Evolutionary conservation across 2,797 vertebrate genomes (phyloP), one percentile per base, ranked within the genome.

Genomic region (Parotocinclus haroldoi): DNA sequence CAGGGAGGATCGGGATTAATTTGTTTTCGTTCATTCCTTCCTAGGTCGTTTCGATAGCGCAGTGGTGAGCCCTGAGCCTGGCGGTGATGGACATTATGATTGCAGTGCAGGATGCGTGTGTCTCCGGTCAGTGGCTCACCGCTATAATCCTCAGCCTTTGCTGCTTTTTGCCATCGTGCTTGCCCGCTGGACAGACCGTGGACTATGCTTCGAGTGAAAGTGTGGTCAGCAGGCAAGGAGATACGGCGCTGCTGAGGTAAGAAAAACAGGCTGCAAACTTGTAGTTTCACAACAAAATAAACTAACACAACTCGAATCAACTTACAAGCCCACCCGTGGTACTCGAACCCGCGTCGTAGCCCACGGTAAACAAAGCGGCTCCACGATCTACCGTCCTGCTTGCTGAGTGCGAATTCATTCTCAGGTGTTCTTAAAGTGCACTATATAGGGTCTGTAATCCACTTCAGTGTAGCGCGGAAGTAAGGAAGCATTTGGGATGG

Each of bases 191-290:
- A 86, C 93, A 94, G 87, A 94, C 90, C 81, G 91, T 93, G 88
- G 95, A 98, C 88, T 96, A 92, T 85, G 89, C 94, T 49, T 93
- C 96, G 86, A 88, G 92, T 73, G 93, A 96, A 86, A 95, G 86
- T 83, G 88, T 97, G 93, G 91, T 98, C 84, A 95, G 94, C 91
- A 91, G 94, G 80, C 96, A 98, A 85, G 96, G 96, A 83, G 96
- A 98, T 87, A 96, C 94, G 82, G 95, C 94, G 65, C 88, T 97
- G 68, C 90, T 98, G 81, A 98, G 95, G 96, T 98, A 96, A 73
- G 84, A 71, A 70, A 76, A 55, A 63, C 51, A 49, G 5, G 27
- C 44, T 39, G n/a, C 12, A 36, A 44, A 54, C 61, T 63, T 11
- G 48, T 48, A 18, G 17, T n/a, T n/a, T n/a, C n/a, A n/a, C n/a